Conservation (phyloP, 2,113 vertebrate genomes). For the Neolamprologus falcicula region DNA sequence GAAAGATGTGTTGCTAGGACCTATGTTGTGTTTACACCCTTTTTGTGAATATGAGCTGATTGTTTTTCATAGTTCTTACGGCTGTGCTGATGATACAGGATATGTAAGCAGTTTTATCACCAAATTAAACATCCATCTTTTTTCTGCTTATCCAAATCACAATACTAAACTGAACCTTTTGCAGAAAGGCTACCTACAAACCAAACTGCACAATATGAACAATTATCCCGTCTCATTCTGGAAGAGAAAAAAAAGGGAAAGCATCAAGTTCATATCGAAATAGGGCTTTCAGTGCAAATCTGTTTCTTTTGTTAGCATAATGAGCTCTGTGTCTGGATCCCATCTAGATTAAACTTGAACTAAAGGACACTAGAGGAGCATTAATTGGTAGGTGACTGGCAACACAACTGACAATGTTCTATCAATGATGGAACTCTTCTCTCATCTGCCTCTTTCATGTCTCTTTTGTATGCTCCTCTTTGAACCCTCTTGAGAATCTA, state of each 20-base stretch:
- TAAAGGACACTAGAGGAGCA: neutral
- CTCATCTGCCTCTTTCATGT: constrained; percentile 11
- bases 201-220: neutral
- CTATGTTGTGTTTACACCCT: neutral
- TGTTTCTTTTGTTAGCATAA: neutral
- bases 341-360: neutral
- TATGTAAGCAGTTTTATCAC: neutral
- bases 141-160: neutral
- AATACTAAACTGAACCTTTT: neutral
- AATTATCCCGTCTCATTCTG: neutral
- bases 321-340: neutral
- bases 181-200: neutral
- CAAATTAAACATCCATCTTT: neutral
- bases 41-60: neutral
- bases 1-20: neutral
- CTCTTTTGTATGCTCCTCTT: constrained; percentile 14
- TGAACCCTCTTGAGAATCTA: constrained; percentile 18
- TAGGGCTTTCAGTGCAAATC: neutral
- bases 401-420: neutral
- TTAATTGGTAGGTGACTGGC: constrained; percentile 18
- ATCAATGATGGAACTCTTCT: neutral
- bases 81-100: neutral
- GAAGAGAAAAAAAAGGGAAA: neutral
- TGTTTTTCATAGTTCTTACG: neutral
- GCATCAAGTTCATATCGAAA: neutral